A percentile compares a stretch with the other conserved stretches of the same genome.
These are phyloP conservation scores for Palythoa grandiflora DNA, from an alignment of 92 coral and sea anemone genomes.

Conservation along the genomic window DNA sequence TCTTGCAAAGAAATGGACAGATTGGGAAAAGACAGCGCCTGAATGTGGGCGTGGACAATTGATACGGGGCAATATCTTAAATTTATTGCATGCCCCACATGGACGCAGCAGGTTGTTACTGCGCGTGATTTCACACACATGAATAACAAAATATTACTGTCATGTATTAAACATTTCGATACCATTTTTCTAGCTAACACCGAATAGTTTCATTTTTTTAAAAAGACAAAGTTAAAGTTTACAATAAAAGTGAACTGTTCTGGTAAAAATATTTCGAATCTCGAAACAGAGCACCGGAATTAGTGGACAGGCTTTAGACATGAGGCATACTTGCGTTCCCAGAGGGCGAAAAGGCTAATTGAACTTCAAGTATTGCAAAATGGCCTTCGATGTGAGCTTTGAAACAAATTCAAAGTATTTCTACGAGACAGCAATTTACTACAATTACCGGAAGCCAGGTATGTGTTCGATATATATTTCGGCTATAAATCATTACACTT, in stretches of 20 bases:
- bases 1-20: neutral
- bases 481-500: too few species aligned
- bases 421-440: neutral
- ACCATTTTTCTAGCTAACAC: neutral
- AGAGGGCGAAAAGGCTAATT: neutral
- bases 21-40: neutral
- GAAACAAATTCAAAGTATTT: neutral
- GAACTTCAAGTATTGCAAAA: slow-evolving; percentile 2
- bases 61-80: neutral
- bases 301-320: neutral
- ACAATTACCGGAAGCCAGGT: neutral
- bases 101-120: neutral
- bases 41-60: neutral
- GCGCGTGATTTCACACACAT: slow-evolving; percentile 26
- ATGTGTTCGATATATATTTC: neutral
- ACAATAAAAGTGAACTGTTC: neutral
- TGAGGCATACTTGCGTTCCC: neutral
- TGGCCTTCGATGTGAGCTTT: neutral
- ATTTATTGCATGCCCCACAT: neutral
- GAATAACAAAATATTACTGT: neutral
- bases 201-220: neutral
- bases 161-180: neutral
- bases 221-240: neutral
- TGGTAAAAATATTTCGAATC: neutral
- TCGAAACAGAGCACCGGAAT: neutral